Evolutionary conservation across 2,113 vertebrate genomes (phyloP).

Genomic region (Choloepus hoffmanni): DNA sequence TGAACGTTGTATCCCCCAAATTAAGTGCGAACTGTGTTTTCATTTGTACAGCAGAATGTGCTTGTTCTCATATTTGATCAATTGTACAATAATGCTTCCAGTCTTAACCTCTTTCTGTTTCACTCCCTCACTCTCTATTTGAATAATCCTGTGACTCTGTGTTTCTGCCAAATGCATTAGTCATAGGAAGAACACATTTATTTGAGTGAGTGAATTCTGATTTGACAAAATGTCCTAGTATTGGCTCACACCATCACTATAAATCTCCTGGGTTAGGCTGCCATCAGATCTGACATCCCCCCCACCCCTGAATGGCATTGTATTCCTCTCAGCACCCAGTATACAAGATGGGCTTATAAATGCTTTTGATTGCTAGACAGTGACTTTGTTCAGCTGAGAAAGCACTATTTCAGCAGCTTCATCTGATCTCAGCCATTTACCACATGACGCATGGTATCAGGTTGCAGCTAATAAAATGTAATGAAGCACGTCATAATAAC

Average conservation of each 20-base stretch:
- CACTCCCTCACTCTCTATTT: not conserved
- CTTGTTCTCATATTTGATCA: not conserved
- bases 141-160: not conserved
- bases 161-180: not conserved
- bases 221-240: not conserved
- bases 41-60: not conserved
- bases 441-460: not conserved
- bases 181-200: not conserved
- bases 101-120: not conserved
- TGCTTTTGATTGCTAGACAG: not conserved
- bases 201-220: not conserved
- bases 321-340: not conserved
- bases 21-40: not conserved
- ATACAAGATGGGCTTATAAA: fast-evolving
- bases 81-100: not conserved
- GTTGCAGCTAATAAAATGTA: not conserved
- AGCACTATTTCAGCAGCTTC: not conserved
- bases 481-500: not conserved
- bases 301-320: not conserved
- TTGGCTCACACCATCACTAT: not conserved
- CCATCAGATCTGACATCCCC: too few species aligned
- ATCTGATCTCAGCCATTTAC: not conserved
- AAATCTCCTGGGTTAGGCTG: not conserved
- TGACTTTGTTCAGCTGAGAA: not conserved
- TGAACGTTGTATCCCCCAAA: not conserved